phyloP scores from a whole-genome alignment of 1,140 invertebrate species.

The Heliconius hermathena region DNA sequence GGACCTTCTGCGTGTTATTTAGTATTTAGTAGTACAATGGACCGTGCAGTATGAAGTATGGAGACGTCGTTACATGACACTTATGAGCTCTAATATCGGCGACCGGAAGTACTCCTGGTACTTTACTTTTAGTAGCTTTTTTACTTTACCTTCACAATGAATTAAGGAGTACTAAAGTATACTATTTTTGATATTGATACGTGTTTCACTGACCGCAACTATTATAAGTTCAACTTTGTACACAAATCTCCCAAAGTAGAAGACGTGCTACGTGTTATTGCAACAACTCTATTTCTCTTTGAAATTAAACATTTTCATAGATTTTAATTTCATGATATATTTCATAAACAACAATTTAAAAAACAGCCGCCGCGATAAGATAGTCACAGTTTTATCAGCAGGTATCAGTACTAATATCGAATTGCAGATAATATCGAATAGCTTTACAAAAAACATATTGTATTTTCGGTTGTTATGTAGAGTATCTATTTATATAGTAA shows the following conservation, averaged over 20 bases:
- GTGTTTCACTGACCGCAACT: too few species aligned
- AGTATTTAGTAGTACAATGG: not conserved
- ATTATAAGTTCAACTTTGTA: too few species aligned
- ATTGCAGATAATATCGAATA: not conserved
- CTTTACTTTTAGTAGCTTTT: not conserved
- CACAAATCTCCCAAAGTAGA: too few species aligned
- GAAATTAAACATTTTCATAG: too few species aligned
- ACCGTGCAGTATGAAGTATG: too few species aligned
- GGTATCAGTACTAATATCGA: not conserved
- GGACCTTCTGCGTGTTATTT: conserved; percentile 4
- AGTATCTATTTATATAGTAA: too few species aligned
- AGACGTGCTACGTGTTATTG: too few species aligned
- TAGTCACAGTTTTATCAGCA: not conserved
- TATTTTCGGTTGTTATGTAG: not conserved
- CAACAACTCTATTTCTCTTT: too few species aligned
- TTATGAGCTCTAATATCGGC: conserved; percentile 16
- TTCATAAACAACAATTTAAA: not conserved
- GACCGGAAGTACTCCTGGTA: not conserved
- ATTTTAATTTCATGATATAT: not conserved
- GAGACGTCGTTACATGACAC: conserved; percentile 11
- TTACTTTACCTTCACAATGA: not conserved
- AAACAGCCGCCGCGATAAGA: not conserved
- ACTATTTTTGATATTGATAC: too few species aligned
- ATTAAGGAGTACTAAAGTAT: too few species aligned
- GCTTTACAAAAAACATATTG: not conserved